Evolutionary conservation across 2,888 invertebrate genomes (phyloP).

Genomic region (Isoperla grammatica): DNA sequence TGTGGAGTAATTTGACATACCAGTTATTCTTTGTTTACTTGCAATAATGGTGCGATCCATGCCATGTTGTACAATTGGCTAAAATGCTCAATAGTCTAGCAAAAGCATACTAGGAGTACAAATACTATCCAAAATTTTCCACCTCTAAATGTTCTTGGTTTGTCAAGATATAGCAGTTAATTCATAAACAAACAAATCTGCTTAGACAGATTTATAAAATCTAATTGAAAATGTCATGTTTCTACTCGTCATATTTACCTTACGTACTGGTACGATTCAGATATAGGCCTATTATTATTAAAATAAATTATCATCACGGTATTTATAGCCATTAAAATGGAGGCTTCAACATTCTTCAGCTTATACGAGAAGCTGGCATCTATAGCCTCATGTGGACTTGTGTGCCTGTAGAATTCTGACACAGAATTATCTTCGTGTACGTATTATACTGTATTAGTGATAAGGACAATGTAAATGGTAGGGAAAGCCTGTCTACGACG

Average conservation of each 20-base stretch:
- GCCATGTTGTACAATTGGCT: no score
- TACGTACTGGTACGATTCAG: slow-evolving; percentile 8
- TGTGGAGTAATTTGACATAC: no score
- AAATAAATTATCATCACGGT: slow-evolving; percentile 1
- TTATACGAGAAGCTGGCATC: slow-evolving; percentile 8
- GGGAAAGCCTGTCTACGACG: slow-evolving; percentile 3
- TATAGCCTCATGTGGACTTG: slow-evolving; percentile 28
- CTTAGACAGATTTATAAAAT: slow-evolving; percentile 1
- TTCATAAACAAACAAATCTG: background rate
- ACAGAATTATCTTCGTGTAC: slow-evolving; percentile 24
- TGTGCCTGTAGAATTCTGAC: slow-evolving; percentile 29
- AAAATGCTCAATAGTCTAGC: background rate
- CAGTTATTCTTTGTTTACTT: no score
- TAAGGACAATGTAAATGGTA: slow-evolving; percentile 3
- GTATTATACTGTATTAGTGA: slow-evolving; percentile 4
- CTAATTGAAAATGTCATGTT: background rate
- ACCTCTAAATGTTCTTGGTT: slow-evolving; percentile 9
- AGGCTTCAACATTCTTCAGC: slow-evolving; percentile 3
- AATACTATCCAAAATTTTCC: slow-evolving; percentile 7
- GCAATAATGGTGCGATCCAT: no score
- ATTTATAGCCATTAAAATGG: slow-evolving; percentile 8
- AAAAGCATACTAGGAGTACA: slow-evolving; percentile 5
- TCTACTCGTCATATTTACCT: slow-evolving; percentile 17
- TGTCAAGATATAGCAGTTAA: background rate
- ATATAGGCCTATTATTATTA: slow-evolving; percentile 17